A percentile compares a stretch with the other conserved stretches of the same genome.
phyloP scores from a whole-genome alignment of 92 coral and sea anemone genomes.

The Zoanthus gigantus region DNA sequence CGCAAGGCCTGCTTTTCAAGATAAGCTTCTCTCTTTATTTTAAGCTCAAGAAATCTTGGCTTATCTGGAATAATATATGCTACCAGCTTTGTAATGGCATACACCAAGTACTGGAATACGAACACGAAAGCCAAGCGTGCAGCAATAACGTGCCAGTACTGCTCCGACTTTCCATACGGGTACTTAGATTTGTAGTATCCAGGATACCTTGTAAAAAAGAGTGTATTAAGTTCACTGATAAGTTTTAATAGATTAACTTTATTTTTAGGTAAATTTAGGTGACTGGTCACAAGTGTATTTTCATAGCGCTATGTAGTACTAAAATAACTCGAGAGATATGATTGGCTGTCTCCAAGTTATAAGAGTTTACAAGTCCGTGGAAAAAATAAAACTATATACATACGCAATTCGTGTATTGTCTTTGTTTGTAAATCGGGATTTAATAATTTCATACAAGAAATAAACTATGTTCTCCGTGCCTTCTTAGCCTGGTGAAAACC shows the following conservation, averaged over 20 bases:
- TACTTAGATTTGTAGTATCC: constrained; percentile 69
- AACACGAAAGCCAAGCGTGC: constrained; percentile 93
- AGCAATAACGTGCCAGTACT: constrained; percentile 97
- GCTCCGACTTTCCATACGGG: constrained; percentile 85
- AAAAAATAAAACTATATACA: too few species aligned
- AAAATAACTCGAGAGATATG: too few species aligned
- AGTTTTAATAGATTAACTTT: not conserved
- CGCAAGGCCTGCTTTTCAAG: constrained; percentile 86
- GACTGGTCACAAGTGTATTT: too few species aligned
- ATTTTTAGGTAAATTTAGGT: not conserved
- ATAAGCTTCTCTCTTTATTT: constrained; percentile 89
- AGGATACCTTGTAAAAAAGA: constrained; percentile 65
- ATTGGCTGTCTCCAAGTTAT: too few species aligned
- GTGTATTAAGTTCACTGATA: too few species aligned
- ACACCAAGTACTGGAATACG: constrained; percentile 94
- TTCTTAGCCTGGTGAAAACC: too few species aligned
- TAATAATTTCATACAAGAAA: too few species aligned
- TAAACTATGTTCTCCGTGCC: too few species aligned
- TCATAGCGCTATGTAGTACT: too few species aligned
- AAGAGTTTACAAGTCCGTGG: too few species aligned
- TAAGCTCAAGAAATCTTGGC: constrained; percentile 81
- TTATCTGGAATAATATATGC: constrained; percentile 94
- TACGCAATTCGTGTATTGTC: too few species aligned
- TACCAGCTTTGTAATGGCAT: constrained; percentile 84
- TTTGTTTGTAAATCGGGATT: too few species aligned